Evolutionary conservation across 2,797 vertebrate species (phyloP), one percentile per base, ranked within the genome.

Genomic region (Pyrocephalus nanus): DNA sequence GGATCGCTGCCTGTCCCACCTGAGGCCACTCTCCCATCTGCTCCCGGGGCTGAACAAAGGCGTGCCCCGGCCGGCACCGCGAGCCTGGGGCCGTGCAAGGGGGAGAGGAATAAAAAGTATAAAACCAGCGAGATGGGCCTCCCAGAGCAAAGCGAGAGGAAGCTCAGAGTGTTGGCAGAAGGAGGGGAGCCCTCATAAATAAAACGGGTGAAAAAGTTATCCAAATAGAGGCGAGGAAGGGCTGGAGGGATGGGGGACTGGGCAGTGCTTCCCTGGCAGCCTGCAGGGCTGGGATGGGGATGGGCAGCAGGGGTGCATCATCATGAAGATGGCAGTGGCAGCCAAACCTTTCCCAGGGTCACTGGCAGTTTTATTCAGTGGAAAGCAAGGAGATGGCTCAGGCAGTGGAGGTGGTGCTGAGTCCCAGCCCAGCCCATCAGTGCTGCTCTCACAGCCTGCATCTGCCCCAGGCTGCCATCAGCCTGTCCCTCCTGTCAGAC

Each of bases 181-280:
- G 88, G 86, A 93, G 73, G 77, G 92, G 82, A 93, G 84, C 73
- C 72, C 80, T 96, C 48, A 51, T 84, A 93, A 93, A 97, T 54
- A 76, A 93, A 95, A 62, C 0, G 6, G 72, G 95, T 97, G 91
- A 81, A 92, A 88, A 95, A 97, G 97, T 97, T 97, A 96, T 92
- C 91, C 94, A 97, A 97, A 97, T 8, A 97, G 88, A 74, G 61
- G 6, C 1, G 40, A 91, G 81, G 91, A 95, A 93, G 69, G 70
- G 23, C 55, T 81, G 75, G 48, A 8, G 15, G 54, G 77, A 77
- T 42, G 48, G 27, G 53, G 54, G 34, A 54, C 32, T 6, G 16
- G 29, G 48, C 55, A 81, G 67, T 11, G 17, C 34, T 61, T 74
- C 32, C 58, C 51, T 3, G 0, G 58, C n/a, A 74, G 50, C 34